Percentiles rank a stretch among this genome's conserved stretches.
Evolutionary conservation across 92 coral and sea anemone species (phyloP).

Genomic region (Porites divaricata): DNA sequence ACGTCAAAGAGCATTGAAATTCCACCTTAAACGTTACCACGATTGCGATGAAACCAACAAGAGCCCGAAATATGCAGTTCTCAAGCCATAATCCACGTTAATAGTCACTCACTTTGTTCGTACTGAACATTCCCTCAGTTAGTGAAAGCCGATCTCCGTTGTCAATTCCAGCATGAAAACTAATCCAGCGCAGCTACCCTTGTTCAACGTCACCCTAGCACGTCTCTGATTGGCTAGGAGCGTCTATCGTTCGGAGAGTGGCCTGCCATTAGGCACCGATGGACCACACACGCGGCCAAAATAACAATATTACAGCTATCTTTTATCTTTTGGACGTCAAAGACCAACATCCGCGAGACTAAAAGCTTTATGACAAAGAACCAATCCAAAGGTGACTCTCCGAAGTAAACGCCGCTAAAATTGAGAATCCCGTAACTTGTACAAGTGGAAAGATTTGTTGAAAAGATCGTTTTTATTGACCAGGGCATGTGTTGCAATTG

Average conservation of each 20-base stretch:
- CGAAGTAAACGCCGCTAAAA: constrained; percentile 37
- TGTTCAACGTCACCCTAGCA: constrained; percentile 37
- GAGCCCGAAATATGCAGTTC: constrained; percentile 31
- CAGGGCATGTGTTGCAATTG: not conserved
- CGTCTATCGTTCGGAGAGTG: constrained; percentile 24
- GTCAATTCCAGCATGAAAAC: constrained; percentile 38
- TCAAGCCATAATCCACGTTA: constrained; percentile 49
- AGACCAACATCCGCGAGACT: constrained; percentile 40
- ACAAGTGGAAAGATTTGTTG: not conserved
- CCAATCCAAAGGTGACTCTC: constrained; percentile 43
- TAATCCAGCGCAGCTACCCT: constrained; percentile 16
- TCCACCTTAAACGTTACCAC: not conserved
- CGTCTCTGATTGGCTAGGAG: constrained; percentile 43
- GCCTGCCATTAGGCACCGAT: constrained; percentile 8
- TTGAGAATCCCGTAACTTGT: not conserved
- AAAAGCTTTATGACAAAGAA: constrained; percentile 54
- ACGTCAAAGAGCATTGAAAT: not conserved
- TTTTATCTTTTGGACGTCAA: constrained; percentile 59
- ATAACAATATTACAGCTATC: constrained; percentile 20
- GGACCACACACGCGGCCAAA: constrained; percentile 65
- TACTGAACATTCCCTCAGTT: constrained; percentile 31
- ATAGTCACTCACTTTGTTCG: constrained; percentile 20
- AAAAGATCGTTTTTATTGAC: not conserved
- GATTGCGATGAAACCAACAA: constrained; percentile 11
- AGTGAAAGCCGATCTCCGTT: constrained; percentile 29